Evolutionary conservation across 2,113 vertebrate genomes (phyloP).

Genomic region (Peromyscus californicus): DNA sequence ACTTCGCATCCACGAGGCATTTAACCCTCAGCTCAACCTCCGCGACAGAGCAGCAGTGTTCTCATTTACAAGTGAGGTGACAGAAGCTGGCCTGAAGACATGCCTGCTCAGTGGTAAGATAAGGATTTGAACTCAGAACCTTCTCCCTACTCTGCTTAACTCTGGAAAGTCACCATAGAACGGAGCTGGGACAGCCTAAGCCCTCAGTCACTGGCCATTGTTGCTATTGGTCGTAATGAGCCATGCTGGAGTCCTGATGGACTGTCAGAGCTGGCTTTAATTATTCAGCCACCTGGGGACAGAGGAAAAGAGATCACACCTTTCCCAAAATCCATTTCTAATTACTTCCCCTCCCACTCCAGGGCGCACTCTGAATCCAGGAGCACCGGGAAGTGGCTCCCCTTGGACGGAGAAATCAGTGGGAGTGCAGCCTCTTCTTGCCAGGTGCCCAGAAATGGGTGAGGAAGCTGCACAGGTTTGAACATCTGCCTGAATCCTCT

Average conservation of each 20-base stretch:
- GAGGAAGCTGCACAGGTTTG: fast-evolving
- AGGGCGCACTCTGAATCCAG: not conserved
- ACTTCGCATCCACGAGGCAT: not conserved
- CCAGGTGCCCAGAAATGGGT: not conserved
- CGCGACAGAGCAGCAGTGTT: not conserved
- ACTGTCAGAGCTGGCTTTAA: not conserved
- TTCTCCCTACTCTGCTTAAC: not conserved
- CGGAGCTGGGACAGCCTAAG: not conserved
- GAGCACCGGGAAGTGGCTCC: not conserved
- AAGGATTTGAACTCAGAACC: not conserved
- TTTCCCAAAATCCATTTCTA: constrained; percentile 42
- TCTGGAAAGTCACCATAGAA: not conserved
- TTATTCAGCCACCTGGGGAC: not conserved
- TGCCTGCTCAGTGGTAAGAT: not conserved
- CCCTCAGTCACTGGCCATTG: not conserved
- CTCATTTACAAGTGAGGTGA: not conserved
- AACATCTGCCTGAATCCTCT: not conserved
- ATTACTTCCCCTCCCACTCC: not conserved
- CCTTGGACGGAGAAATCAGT: fast-evolving
- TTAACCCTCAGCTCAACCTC: not conserved
- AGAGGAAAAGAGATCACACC: not conserved
- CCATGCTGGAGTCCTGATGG: not conserved
- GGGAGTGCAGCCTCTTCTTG: not conserved
- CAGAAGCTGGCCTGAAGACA: not conserved
- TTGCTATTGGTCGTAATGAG: not conserved